phyloP scores from a whole-genome alignment of 2,888 invertebrate genomes.

The Mythimna pallens region DNA sequence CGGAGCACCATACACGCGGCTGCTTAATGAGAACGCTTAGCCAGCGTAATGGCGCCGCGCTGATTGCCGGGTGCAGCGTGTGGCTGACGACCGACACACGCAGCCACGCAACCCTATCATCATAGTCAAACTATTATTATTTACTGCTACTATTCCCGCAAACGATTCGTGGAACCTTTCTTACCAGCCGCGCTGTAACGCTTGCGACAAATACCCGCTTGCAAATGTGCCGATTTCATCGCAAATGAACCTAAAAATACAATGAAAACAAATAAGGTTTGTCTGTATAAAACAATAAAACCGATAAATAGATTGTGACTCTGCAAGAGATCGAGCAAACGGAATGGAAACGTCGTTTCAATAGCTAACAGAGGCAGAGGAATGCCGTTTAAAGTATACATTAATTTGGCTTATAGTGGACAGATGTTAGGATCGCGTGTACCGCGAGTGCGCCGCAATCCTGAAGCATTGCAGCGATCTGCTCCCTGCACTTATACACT shows the following conservation, averaged over 20 bases:
- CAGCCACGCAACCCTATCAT: conserved; percentile 74
- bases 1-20: conserved; percentile 73
- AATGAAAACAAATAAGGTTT: conserved; percentile 38
- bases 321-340: conserved; percentile 63
- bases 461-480: conserved; percentile 69
- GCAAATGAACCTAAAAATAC: conserved; percentile 22
- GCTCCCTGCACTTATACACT: conserved; percentile 67
- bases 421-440: conserved; percentile 80
- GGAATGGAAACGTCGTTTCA: conserved; percentile 69
- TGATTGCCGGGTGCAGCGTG: conserved; percentile 79
- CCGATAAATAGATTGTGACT: conserved; percentile 63
- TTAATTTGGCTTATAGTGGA: conserved; percentile 75
- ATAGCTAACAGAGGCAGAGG: conserved; percentile 68
- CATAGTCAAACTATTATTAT: conserved; percentile 74
- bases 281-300: conserved; percentile 60
- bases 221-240: conserved; percentile 20
- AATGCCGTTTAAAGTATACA: conserved; percentile 72
- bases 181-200: conserved; percentile 60
- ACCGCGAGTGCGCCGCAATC: conserved; percentile 68
- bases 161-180: conserved; percentile 70
- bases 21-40: conserved; percentile 84
- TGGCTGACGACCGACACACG: conserved; percentile 73
- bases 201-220: conserved; percentile 46
- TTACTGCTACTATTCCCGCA: conserved; percentile 70
- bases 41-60: conserved; percentile 77